A percentile compares a stretch with the other conserved stretches of the same genome.
phyloP scores from a whole-genome alignment of 1,140 invertebrate species.

The Brachionus paranguensis region DNA sequence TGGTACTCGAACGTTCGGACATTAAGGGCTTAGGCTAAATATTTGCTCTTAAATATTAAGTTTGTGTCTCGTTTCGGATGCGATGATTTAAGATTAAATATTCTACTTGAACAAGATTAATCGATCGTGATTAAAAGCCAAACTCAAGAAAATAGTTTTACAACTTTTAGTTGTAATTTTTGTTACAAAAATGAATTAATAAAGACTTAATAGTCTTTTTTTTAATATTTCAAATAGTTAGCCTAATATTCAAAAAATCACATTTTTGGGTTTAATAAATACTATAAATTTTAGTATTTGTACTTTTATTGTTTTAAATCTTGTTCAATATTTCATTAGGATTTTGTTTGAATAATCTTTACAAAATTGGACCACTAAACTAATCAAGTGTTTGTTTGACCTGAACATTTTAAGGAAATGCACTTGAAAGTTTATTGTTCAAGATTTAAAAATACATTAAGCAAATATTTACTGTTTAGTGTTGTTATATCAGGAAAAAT shows the following conservation, averaged over 20 bases:
- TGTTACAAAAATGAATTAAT: background rate
- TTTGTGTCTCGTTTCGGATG: background rate
- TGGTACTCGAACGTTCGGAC: background rate
- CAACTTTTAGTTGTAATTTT: background rate
- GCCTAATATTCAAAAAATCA: background rate
- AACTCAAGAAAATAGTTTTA: background rate
- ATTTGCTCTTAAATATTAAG: background rate
- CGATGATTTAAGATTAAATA: constrained; percentile 24
- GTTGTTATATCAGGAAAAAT: background rate
- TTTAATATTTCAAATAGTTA: constrained; percentile 15
- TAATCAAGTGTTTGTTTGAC: background rate
- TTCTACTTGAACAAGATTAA: constrained; percentile 9
- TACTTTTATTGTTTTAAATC: background rate
- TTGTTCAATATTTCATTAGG: background rate
- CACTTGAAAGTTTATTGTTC: constrained; percentile 9
- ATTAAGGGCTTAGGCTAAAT: background rate
- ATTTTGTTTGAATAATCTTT: background rate
- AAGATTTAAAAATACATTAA: background rate
- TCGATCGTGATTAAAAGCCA: background rate
- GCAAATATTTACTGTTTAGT: background rate
- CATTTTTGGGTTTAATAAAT: constrained; percentile 9
- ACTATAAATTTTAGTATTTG: background rate
- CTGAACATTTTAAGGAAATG: background rate
- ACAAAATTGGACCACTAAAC: background rate
- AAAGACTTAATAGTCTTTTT: background rate